Evolutionary conservation across 64 coral and sea anemone genomes (phyloP), one percentile per base, ranked within the genome.

Genomic region (Montipora sp.): DNA sequence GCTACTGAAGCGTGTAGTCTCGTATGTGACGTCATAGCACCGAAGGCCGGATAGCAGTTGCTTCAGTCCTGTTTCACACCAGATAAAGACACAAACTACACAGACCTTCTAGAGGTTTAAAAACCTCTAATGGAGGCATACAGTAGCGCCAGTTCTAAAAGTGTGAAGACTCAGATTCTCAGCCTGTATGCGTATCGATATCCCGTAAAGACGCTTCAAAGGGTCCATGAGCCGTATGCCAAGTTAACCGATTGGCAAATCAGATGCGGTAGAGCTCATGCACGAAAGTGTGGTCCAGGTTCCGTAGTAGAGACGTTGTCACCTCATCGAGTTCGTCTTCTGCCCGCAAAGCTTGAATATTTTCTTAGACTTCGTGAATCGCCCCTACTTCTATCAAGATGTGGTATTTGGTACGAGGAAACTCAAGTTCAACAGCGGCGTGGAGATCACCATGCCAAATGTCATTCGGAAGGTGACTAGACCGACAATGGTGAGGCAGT

Each of bases 221-320:
- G 84, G 45, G 71, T 94, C 59, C 92, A 89, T 23, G 87, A 94
- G 78, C 92, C 87, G 27, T 94, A 94, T 79, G 87, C 77, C 15
- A 81, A 77, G 50, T 66, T 90, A 94, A 89, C 69, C n/a, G 77
- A 89, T 69, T 94, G 93, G 93, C 93, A 89, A 90, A 90, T 94
- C 23, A 90, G 51, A 78, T 68, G 93, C 16, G 87, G 70, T 77
- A 94, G 93, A 94, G 80, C 93, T 36, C 93, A 94, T 80, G 86
- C 93, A 72, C 59, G 68, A 85, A 49, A 71, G 43, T 51, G 79
- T 77, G 79, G 93, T 14, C 87, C 93, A 13, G 87, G 87, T 3
- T 90, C 71, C n/a, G 24, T 84, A 78, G 36, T 90, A 44, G 80
- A 83, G 61, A 59, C 75, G 44, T 48, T 70, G 12, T 4, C 68